Base-by-base conservation (phyloP, 2,888 invertebrate species). In the Adineta ricciae region DNA sequence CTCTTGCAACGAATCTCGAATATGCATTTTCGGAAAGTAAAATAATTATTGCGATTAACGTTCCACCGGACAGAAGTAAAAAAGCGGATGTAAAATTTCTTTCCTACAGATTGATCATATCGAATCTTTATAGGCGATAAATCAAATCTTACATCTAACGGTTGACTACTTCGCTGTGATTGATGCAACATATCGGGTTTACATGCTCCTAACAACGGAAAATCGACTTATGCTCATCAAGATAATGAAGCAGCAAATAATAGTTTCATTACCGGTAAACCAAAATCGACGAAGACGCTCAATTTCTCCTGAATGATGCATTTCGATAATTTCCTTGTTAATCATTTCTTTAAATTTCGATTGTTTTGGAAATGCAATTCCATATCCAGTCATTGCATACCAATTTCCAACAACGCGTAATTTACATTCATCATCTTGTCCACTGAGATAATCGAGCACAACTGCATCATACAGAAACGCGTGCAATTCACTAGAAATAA, bases 391-490 rank as follows among this genome's bases (percentile, higher is more conserved):
- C 96, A 97, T 97, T 84, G 97, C 96, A 90, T 97, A 97, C 97
- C 98, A 98, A 84, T 95, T 94, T 49, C 98, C 98, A 56, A 98
- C 97, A n/a, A 97, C 97, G 88, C 97, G 92, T 84, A 99, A 88
- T 46, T 90, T 90, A 90, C 98, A 99, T 90, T 96, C 96, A 90
- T 97, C 96, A 89, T 98, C 98, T 92, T 94, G 93, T 32, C 96
- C 95, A 41, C 96, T 97, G 89, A 96, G 93, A 91, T 97, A 98
- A 90, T 99, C 97, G 88, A 99, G 92, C 24, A 99, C 98, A 2
- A 98, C 97, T 85, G 98, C 97, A 89, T 99, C 99, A 90, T 99
- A 99, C 87, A 99, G 95, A 90, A 99, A 98, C 11, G 97, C 97
- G 90, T 99, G 97, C 88, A 99, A 92, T 88, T 96, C 94, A 84